Evolutionary conservation across 2,797 vertebrate species (phyloP).

Genomic region (Muraenolepis orangiensis): DNA sequence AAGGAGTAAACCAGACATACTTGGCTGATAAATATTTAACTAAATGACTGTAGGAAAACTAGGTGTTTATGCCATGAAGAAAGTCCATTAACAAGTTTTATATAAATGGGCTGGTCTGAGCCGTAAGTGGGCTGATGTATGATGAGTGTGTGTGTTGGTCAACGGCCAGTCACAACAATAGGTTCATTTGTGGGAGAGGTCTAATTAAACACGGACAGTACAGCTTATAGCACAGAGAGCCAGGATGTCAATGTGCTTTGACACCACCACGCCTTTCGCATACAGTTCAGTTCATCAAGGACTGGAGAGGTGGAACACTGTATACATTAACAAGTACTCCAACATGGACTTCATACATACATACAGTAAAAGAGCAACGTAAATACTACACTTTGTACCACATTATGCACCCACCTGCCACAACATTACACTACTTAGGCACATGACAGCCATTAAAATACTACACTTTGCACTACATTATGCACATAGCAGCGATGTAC

Average conservation of each 20-base stretch:
- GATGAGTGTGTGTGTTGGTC: not conserved
- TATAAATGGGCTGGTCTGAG: not conserved
- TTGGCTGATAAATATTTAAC: not conserved
- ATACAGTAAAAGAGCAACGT: too few species aligned
- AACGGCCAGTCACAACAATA: not conserved
- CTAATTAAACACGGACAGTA: too few species aligned
- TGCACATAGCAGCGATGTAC: not conserved
- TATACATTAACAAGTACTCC: not conserved
- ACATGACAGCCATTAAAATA: too few species aligned
- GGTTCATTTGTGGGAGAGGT: not conserved
- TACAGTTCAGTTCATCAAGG: not conserved
- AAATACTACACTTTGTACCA: too few species aligned
- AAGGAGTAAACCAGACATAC: not conserved
- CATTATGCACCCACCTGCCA: too few species aligned
- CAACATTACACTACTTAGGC: too few species aligned
- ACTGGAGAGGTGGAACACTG: too few species aligned
- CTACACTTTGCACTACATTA: too few species aligned
- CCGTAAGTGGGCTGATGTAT: too few species aligned
- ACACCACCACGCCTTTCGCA: not conserved
- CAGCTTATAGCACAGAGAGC: not conserved
- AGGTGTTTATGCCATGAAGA: not conserved
- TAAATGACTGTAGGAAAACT: too few species aligned
- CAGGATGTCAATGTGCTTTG: not conserved
- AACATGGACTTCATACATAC: not conserved
- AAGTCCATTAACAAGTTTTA: not conserved